A percentile compares a stretch with the other conserved stretches of the same genome.
Conservation (phyloP, 2,113 vertebrate genomes). For the Passer montanus region DNA sequence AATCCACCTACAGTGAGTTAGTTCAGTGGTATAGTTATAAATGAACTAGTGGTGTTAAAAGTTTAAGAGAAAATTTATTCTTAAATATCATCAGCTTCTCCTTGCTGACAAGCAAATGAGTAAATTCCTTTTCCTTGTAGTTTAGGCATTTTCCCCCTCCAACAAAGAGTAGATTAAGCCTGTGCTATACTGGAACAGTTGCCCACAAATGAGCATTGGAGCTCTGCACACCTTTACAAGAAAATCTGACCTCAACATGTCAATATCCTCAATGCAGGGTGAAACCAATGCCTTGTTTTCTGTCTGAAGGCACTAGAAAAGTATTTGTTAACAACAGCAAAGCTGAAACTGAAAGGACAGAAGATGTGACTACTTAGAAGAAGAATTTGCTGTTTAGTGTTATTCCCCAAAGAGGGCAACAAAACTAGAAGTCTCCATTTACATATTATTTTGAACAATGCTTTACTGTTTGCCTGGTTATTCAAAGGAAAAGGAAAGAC, state of each 20-base stretch:
- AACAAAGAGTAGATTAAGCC: background rate
- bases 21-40: background rate
- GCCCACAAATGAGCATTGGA: background rate
- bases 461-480: background rate
- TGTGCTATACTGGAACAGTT: fast-evolving
- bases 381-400: background rate
- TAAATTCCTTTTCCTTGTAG: background rate
- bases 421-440: background rate
- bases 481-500: background rate
- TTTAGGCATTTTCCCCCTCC: background rate
- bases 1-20: background rate
- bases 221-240: background rate
- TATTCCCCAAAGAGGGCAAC: background rate
- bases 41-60: background rate
- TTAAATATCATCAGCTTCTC: background rate
- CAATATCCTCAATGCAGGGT: background rate
- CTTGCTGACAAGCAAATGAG: background rate
- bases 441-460: background rate
- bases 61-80: background rate
- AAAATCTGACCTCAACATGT: fast-evolving
- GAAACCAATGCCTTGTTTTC: background rate
- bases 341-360: background rate
- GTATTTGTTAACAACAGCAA: background rate
- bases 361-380: background rate
- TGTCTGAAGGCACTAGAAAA: background rate